phyloP scores from a whole-genome alignment of 2,888 invertebrate species.

The Syrista parreyssii region DNA sequence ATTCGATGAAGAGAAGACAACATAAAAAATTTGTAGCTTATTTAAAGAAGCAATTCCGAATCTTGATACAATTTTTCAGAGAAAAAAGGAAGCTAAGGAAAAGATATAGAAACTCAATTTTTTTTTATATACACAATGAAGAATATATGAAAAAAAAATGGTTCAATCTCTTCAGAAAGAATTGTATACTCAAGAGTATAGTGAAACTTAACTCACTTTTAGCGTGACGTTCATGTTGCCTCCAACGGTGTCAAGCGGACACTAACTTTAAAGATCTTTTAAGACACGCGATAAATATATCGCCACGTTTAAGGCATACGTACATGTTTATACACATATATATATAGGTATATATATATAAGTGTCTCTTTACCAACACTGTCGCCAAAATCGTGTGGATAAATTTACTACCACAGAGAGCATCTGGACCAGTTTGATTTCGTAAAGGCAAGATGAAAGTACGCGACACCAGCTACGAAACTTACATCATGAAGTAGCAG shows the following conservation, averaged over 20 bases:
- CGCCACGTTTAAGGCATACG: neutral
- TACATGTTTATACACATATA: neutral
- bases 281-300: slow-evolving; percentile 13
- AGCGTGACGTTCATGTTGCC: slow-evolving; percentile 15
- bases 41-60: neutral
- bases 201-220: slow-evolving; percentile 13
- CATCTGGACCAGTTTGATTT: slow-evolving; percentile 22
- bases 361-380: neutral
- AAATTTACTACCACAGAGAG: slow-evolving; percentile 3
- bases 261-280: slow-evolving; percentile 18
- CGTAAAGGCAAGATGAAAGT: slow-evolving; percentile 20
- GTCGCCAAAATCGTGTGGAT: neutral
- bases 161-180: neutral
- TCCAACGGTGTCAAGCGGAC: slow-evolving; percentile 6
- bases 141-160: neutral
- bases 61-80: too few species aligned
- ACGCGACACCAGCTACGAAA: slow-evolving; percentile 11
- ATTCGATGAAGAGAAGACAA: neutral
- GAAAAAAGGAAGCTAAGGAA: neutral
- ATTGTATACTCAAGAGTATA: neutral
- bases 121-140: neutral
- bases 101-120: neutral
- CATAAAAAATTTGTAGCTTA: neutral
- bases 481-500: slow-evolving; percentile 4
- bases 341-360: neutral